Evolutionary conservation across 2,888 invertebrate genomes (phyloP).

Genomic region (Hemithea aestivaria): DNA sequence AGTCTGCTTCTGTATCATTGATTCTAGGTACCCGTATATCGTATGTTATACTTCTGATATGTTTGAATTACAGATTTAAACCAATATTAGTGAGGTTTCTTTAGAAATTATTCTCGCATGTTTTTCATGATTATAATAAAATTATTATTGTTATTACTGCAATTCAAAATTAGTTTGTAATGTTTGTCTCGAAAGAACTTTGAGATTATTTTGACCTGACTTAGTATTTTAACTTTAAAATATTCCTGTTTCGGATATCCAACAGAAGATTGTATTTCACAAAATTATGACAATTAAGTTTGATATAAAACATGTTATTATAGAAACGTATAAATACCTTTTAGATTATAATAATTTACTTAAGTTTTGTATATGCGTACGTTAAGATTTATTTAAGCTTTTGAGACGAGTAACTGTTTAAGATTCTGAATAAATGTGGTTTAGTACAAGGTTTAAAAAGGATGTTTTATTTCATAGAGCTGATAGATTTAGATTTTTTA

Average conservation of each 20-base stretch:
- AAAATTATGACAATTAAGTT: background rate
- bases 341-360: conserved; percentile 57
- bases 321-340: conserved; percentile 28
- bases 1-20: no score
- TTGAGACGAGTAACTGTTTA: conserved; percentile 50
- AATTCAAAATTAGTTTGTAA: background rate
- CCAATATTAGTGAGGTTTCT: conserved; percentile 10
- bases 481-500: no score
- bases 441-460: conserved; percentile 13
- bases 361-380: conserved; percentile 49
- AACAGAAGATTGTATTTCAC: no score
- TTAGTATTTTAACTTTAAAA: no score
- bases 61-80: conserved; percentile 11
- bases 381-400: conserved; percentile 45
- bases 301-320: conserved; percentile 26
- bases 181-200: no score
- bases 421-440: conserved; percentile 39
- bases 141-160: no score
- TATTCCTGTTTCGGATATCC: no score
- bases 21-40: no score
- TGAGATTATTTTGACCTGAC: no score
- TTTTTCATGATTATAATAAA: no score
- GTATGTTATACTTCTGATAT: conserved; percentile 4
- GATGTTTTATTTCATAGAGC: conserved; percentile 18
- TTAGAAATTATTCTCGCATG: no score